Conservation (phyloP, 1,140 invertebrate species). For the Lanistes nyassanus region DNA sequence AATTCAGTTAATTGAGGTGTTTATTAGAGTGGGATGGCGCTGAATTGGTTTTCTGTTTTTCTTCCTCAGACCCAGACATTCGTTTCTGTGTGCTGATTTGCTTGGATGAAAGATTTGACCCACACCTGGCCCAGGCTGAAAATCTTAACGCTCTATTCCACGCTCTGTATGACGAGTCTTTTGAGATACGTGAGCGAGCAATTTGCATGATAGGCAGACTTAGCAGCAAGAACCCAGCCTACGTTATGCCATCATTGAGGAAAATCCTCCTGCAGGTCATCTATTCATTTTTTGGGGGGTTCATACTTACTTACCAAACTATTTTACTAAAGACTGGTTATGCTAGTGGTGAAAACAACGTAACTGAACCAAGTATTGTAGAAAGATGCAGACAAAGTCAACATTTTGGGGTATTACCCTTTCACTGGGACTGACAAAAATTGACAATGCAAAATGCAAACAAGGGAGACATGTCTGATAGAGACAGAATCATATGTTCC, state of each 20-base stretch:
- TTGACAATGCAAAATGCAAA: no score
- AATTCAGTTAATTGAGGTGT: no score
- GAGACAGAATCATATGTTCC: no score
- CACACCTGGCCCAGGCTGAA: conserved; percentile 94
- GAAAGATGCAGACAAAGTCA: no score
- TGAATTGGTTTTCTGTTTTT: background rate
- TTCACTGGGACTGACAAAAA: no score
- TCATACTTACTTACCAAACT: no score
- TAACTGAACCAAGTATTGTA: no score
- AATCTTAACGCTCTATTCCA: conserved; percentile 93
- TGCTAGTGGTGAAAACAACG: no score
- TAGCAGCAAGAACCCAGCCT: conserved; percentile 90
- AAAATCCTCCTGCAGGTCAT: conserved; percentile 86
- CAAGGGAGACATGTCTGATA: no score
- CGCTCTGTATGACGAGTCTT: conserved; percentile 96
- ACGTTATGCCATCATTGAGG: conserved; percentile 95
- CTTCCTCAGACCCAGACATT: conserved; percentile 86
- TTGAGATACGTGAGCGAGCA: conserved; percentile 95
- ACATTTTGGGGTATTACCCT: no score
- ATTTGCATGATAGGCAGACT: conserved; percentile 92
- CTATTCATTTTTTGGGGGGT: no score
- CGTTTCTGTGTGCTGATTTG: conserved; percentile 92
- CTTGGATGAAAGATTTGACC: conserved; percentile 91
- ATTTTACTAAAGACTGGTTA: no score
- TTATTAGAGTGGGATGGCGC: background rate